Evolutionary conservation across 2,888 invertebrate genomes (phyloP), one percentile per base, ranked within the genome.

Genomic region (Agrotis puta): DNA sequence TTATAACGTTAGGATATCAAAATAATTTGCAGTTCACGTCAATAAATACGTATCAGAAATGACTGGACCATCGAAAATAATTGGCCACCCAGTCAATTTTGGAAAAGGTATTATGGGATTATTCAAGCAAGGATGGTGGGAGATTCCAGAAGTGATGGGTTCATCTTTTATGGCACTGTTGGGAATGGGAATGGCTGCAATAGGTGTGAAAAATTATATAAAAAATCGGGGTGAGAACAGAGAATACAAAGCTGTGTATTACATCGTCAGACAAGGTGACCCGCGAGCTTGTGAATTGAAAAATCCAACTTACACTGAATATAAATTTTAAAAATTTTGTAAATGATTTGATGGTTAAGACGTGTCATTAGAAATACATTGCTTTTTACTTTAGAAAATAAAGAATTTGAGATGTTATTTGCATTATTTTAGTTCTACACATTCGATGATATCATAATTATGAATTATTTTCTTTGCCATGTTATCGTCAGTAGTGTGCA

Each of bases 81-180:
- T 92, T 69, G 93, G 92, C 0, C 93, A 94, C 81, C 87, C 88
- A 77, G 82, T 94, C 2, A 85, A 73, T 64, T 94, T 94, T 77
- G 74, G 81, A 0, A 94, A 92, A 14, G 87, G 88, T 2, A 48
- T 93, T 4, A 27, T 83, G 1, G 94, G 92, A 20, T 83, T 92
- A 39, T 88, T 94, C 22, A 90, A 87, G 70, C 90, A 85, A 83
- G 95, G 88, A n/a, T 94, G 97, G 96, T 96, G 97, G 94, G 97
- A 97, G 89, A 97, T 98, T 83, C 98, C 98, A 6, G 98, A 98
- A 88, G 92, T 98, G 58, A 95, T 98, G 88, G 97, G 95, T 57
- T 94, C 97, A 54, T 89, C 96, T 0, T 93, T 93, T 11, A 82
- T 97, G 85, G 97, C 94, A 0, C 0, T 97, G 0, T 61, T 97